Conservation (phyloP, 2,888 invertebrate species). For the Tetragonula carbonaria region DNA sequence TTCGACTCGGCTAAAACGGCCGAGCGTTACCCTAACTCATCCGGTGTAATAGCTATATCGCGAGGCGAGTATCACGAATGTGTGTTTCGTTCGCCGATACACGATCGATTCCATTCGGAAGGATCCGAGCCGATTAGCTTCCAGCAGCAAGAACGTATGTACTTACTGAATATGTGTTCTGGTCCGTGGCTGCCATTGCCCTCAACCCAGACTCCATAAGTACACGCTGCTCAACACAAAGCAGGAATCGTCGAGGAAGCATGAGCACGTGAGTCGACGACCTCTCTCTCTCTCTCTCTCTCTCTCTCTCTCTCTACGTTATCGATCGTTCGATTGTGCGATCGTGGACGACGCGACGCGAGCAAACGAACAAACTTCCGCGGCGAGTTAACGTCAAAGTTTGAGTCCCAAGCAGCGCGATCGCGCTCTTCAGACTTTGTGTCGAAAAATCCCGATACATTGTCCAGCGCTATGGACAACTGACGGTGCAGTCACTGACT, state of each 20-base stretch:
- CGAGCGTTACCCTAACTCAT: neutral
- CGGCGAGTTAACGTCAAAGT: neutral
- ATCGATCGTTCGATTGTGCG: conserved; percentile 27
- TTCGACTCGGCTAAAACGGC: neutral
- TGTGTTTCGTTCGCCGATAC: conserved; percentile 23
- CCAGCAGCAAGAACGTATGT: conserved; percentile 2
- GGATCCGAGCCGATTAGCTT: neutral
- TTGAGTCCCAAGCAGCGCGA: too few relatives aligned
- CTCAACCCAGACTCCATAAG: neutral
- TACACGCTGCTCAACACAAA: conserved; percentile 10
- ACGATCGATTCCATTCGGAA: conserved; percentile 22
- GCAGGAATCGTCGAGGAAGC: neutral
- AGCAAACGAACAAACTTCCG: conserved; percentile 48
- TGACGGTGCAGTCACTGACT: too few relatives aligned
- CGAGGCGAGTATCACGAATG: neutral
- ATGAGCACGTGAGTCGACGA: conserved; percentile 18
- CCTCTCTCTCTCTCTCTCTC: neutral
- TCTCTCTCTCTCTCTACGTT: too few relatives aligned
- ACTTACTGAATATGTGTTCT: neutral
- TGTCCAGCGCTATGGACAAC: too few relatives aligned
- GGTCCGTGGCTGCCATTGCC: conserved; percentile 15
- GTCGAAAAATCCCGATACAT: too few relatives aligned
- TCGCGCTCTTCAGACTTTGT: too few relatives aligned
- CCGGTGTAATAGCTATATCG: conserved; percentile 13
- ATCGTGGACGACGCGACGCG: conserved; percentile 7